Base-by-base conservation (phyloP, 2,113 vertebrate species). In the Melozone crissalis region DNA sequence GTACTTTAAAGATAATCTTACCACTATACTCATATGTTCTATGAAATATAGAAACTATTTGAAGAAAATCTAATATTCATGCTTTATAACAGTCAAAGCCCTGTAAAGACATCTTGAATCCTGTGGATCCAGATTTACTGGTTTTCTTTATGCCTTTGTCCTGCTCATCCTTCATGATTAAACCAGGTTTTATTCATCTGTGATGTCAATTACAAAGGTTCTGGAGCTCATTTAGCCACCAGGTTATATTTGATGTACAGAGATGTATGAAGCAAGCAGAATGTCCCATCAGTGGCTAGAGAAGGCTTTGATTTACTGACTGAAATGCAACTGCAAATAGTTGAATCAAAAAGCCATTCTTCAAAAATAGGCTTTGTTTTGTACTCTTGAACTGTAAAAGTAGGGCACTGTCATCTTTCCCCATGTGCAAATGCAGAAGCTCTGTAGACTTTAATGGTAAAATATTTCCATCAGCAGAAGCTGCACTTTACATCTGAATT, bases 301-400 rank as follows among this genome's bases (percentile, higher is more conserved):
- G 77, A 78, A 52, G 44, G 19, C 73, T 97, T 92, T 82, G 87
- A 81, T 91, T 94, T 94, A 84, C 31, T 84, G 57, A 22, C 47
- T 68, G 59, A 89, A 91, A 89, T 84, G 74, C 51, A 76, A 17
- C 77, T 79, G 46, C 73, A 93, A 87, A 65, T 75, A 91, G 57
- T 41, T 94, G 84, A 92, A 89, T 49, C 46, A 46, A 87, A 89
- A 57, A 74, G 23, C 35, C 13, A 11, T 84, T 92, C 41, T 87
- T 91, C 69, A 94, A 82, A 83, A 78, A 35, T 21, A 76, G 69
- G 41, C 44, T 84, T 85, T 75, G 16, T 76, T 91, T 93, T 19
- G 8, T 82, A 28, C 43, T 87, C 47, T 75, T 78, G 75, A 75
- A 35, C 57, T 76, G 85, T 30, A 55, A 41, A 88, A 93, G n/a